These are phyloP conservation scores for Heliconius erato DNA, from an alignment of 2,888 invertebrate species.

Conservation along the genomic window DNA sequence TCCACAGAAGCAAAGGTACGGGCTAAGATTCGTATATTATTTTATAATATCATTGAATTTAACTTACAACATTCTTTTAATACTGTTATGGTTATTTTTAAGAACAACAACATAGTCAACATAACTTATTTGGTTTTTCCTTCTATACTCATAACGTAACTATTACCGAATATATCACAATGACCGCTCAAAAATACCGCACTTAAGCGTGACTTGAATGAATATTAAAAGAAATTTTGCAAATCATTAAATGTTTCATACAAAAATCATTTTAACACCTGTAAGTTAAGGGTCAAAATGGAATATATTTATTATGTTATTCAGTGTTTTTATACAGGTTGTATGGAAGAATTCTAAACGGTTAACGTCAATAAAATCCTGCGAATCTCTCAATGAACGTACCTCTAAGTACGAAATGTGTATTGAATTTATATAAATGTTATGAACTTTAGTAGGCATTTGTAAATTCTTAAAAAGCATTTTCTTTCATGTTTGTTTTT, in stretches of 20 bases:
- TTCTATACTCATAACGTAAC: slow-evolving; percentile 31
- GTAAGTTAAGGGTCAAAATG: not conserved
- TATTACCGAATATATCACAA: slow-evolving; percentile 50
- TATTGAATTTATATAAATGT: slow-evolving; percentile 35
- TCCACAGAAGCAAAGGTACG: too few relatives aligned
- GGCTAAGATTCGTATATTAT: too few relatives aligned
- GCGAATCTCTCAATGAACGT: slow-evolving; percentile 38
- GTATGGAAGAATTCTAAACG: slow-evolving; percentile 26
- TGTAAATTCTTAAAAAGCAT: not conserved
- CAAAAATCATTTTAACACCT: not conserved
- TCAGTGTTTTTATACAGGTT: not conserved
- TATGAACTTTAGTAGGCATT: not conserved
- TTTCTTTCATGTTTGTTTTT: slow-evolving; percentile 28
- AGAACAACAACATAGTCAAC: not conserved
- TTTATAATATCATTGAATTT: too few relatives aligned
- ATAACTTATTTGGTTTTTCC: not conserved
- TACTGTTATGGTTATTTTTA: too few relatives aligned
- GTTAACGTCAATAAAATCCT: slow-evolving; percentile 33
- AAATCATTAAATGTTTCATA: not conserved
- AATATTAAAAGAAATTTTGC: slow-evolving; percentile 6
- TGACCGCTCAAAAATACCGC: slow-evolving; percentile 52
- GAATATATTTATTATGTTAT: slow-evolving; percentile 1
- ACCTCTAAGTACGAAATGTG: slow-evolving; percentile 6
- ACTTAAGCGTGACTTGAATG: slow-evolving; percentile 48
- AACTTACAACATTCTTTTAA: too few relatives aligned